Percentiles rank a stretch among this genome's conserved stretches.
Conservation (phyloP, 2,888 invertebrate genomes). For the Microplitis deprimator region DNA sequence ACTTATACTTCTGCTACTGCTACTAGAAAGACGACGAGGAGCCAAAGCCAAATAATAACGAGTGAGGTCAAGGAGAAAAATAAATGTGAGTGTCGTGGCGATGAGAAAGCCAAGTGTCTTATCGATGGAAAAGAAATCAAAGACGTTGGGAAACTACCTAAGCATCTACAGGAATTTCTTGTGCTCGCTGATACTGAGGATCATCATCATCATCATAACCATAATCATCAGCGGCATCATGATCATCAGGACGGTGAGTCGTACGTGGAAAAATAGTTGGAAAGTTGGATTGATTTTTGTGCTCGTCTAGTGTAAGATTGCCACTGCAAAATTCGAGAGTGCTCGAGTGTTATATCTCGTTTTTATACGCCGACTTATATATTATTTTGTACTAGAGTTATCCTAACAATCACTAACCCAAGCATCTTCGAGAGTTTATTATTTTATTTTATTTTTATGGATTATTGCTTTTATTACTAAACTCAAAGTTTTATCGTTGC, state of each 20-base stretch:
- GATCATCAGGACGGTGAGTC: conserved; percentile 72
- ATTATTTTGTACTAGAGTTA: conserved; percentile 11
- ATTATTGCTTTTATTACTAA: neutral
- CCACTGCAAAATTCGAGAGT: conserved; percentile 39
- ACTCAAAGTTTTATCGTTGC: neutral
- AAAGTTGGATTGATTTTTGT: conserved; percentile 68
- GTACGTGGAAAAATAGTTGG: conserved; percentile 8
- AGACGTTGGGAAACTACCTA: conserved; percentile 79
- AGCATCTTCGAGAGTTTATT: conserved; percentile 6
- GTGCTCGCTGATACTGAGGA: conserved; percentile 73
- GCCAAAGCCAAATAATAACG: conserved; percentile 17
- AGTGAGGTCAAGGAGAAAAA: conserved; percentile 57
- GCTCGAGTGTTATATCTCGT: conserved; percentile 19
- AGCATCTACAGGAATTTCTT: conserved; percentile 86
- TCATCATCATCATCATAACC: conserved; percentile 52
- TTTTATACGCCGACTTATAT: neutral
- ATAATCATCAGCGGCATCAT: neutral
- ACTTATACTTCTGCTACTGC: neutral
- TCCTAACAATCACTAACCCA: conserved; percentile 29
- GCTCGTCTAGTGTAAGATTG: conserved; percentile 70
- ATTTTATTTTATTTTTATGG: neutral
- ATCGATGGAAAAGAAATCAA: conserved; percentile 79
- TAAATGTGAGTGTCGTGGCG: neutral
- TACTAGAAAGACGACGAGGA: conserved; percentile 59
- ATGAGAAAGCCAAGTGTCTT: conserved; percentile 73